These are phyloP conservation scores for Eleginops maclovinus DNA, from an alignment of 2,113 vertebrate species.

Conservation along the genomic window DNA sequence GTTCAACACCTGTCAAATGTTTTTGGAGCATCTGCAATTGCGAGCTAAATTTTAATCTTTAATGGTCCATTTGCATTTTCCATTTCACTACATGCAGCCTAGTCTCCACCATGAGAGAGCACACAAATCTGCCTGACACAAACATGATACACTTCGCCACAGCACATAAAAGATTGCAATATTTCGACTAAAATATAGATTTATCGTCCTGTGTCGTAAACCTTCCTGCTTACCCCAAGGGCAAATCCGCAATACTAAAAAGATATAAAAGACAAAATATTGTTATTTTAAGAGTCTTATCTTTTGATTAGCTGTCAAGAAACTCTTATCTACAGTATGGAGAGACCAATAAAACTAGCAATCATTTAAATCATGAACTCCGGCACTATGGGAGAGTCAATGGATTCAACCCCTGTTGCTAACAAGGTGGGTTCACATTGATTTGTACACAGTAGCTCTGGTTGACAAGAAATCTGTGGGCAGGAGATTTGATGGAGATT, in stretches of 20 bases:
- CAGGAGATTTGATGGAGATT: slow-evolving; percentile 10
- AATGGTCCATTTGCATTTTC: slow-evolving; percentile 46
- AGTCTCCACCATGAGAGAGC: slow-evolving; percentile 29
- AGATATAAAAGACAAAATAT: slow-evolving; percentile 23
- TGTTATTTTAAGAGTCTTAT: slow-evolving; percentile 17
- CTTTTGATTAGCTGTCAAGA: slow-evolving; percentile 34
- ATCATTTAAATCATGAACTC: slow-evolving; percentile 32
- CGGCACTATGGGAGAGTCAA: slow-evolving; percentile 5
- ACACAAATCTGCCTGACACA: slow-evolving; percentile 65
- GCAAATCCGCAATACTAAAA: slow-evolving; percentile 17
- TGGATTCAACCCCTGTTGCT: slow-evolving; percentile 46
- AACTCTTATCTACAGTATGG: slow-evolving; percentile 31
- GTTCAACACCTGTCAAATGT: slow-evolving; percentile 43
- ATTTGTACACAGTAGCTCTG: slow-evolving; percentile 36
- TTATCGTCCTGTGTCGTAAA: slow-evolving; percentile 35
- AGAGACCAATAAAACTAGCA: slow-evolving; percentile 17
- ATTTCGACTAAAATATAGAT: slow-evolving; percentile 36
- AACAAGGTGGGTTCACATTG: slow-evolving; percentile 40
- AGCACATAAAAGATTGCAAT: slow-evolving; percentile 65
- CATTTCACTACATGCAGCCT: slow-evolving; percentile 43
- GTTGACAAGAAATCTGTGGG: slow-evolving; percentile 36
- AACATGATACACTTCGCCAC: slow-evolving; percentile 69
- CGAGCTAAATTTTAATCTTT: slow-evolving; percentile 41
- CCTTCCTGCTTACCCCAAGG: slow-evolving; percentile 16
- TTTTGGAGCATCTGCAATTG: slow-evolving; percentile 27